Evolutionary conservation across 2,113 vertebrate species (phyloP).

Genomic region (Dromaius novaehollandiae): DNA sequence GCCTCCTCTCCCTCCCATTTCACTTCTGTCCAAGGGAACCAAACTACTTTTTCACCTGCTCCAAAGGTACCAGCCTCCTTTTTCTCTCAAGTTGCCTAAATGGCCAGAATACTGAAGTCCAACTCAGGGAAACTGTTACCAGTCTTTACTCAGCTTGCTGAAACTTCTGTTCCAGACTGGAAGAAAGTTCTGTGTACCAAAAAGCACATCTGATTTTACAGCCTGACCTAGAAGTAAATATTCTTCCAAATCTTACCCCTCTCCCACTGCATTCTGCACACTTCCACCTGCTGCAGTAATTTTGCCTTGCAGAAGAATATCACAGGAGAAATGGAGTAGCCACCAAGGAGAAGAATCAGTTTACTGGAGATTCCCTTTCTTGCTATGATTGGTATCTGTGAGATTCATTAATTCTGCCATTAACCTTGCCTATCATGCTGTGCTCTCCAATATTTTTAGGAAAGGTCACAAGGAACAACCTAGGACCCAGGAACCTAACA

Average conservation of each 20-base stretch:
- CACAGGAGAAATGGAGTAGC: neutral
- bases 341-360: neutral
- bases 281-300: neutral
- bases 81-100: neutral
- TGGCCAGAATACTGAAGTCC: rapidly evolving
- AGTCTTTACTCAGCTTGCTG: neutral
- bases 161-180: neutral
- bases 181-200: neutral
- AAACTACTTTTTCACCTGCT: rapidly evolving
- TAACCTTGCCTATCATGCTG: neutral
- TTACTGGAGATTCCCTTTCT: neutral
- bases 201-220: neutral
- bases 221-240: neutral
- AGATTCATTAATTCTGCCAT: neutral
- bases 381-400: neutral
- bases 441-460: neutral
- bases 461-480: neutral
- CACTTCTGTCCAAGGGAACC: neutral
- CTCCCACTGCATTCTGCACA: neutral
- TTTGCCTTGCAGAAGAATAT: neutral
- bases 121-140: neutral
- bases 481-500: neutral
- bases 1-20: neutral
- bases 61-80: neutral
- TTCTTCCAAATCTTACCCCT: neutral